Evolutionary conservation across 2,113 vertebrate genomes (phyloP).

Genomic region (cattle (Bos taurus)): ARS-UCD2.0 NC_037349.1:17434001-17434500

Average conservation of each 20-base stretch:
- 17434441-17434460: not conserved
- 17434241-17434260: not conserved
- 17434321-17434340: not conserved
- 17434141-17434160: not conserved
- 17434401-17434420: not conserved
- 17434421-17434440: not conserved
- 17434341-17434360: not conserved
- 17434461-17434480: not conserved
- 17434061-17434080: not conserved
- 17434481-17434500: not conserved
- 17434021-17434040: not conserved
- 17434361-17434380: not conserved
- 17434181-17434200: not conserved
- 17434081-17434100: conserved; percentile 32
- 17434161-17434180: not conserved
- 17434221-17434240: not conserved
- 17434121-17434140: not conserved
- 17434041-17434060: not conserved
- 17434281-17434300: not conserved
- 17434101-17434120: not conserved
- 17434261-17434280: not conserved
- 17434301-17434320: not conserved
- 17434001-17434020: not conserved
- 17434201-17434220: not conserved
- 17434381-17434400: not conserved